Evolutionary conservation across 2,797 vertebrate species (phyloP), one percentile per base, ranked within the genome.

Genomic region (Vireo griseus): DNA sequence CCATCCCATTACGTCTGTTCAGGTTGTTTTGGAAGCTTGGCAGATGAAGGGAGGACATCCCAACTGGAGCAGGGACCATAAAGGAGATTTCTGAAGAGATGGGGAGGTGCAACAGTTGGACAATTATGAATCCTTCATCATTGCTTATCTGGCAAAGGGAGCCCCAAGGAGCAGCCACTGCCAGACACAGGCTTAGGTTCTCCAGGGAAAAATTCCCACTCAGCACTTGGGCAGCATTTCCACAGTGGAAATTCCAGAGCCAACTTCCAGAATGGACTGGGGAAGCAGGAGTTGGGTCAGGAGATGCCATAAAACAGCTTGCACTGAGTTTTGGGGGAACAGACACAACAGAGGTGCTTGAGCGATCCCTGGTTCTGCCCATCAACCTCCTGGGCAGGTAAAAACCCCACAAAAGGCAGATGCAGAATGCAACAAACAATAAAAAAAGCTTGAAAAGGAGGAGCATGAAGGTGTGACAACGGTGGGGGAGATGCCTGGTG

Each of bases 401-500:
- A 47, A 66, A 82, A 62, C 13, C 19, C 29, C 37, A 19, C 37
- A 4, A n/a, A 78, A 26, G 10, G 40, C 42, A 73, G 42, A 26
- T 10, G 6, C 7, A 77, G 42, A 85, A 65, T 19, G 66, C 24
- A 40, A 48, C 0, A 3, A 65, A 11, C 9, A 39, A 42, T 3
- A 2, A 11, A 31, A 35, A 59, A 37, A n/a, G 9, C 9, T 26
- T 35, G 29, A 31, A 4, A 42, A 74, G n/a, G 67, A 61, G 4
- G 2, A 45, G 52, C 14, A 2, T 0, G 6, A 75, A 24, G 0
- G 1, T 3, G 9, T 8, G n/a, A 4, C 83, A 48, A 10, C 0
- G 4, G 9, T 2, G 28, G 63, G 3, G 31, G 3, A 37, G 59
- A 19, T 5, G 31, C 21, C 35, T 35, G 40, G 48, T 12, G 33